A percentile compares a stretch with the other conserved stretches of the same genome.
phyloP scores from a whole-genome alignment of 2,888 invertebrate genomes.

The Acanthosepion pharaonis region DNA sequence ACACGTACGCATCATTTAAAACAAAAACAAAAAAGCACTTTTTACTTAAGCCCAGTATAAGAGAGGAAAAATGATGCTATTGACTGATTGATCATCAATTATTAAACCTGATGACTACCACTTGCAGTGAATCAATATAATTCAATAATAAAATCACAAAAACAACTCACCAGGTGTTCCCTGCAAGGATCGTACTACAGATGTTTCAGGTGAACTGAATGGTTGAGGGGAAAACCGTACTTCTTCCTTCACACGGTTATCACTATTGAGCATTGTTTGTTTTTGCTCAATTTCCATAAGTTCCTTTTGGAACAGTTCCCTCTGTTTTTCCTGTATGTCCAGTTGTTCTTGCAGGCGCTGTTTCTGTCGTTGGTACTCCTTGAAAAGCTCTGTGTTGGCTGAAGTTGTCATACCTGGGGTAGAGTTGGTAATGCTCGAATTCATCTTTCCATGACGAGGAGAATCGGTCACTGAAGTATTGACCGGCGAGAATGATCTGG shows the following conservation, averaged over 20 bases:
- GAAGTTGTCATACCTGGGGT: conserved; percentile 55
- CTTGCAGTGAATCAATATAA: too few relatives aligned
- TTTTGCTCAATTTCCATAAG: conserved; percentile 63
- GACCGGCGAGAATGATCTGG: conserved; percentile 59
- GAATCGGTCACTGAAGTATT: conserved; percentile 15
- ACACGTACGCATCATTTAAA: too few relatives aligned
- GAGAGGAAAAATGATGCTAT: too few relatives aligned
- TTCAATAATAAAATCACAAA: background rate
- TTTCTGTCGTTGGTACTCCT: conserved; percentile 83
- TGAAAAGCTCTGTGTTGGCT: conserved; percentile 81
- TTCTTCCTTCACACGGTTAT: conserved; percentile 55
- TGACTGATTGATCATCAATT: too few relatives aligned
- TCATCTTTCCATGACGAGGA: background rate
- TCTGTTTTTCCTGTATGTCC: conserved; percentile 65
- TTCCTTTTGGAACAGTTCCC: conserved; percentile 78
- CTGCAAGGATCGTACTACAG: conserved; percentile 24
- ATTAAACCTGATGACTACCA: too few relatives aligned
- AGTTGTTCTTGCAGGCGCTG: conserved; percentile 67
- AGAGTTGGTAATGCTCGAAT: background rate
- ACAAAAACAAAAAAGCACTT: too few relatives aligned
- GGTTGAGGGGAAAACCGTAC: conserved; percentile 44
- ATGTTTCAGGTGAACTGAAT: conserved; percentile 43
- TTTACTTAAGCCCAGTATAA: too few relatives aligned
- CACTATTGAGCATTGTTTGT: conserved; percentile 55
- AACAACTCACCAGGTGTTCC: conserved; percentile 40